Conservation (phyloP, 2,113 vertebrate species). For the Morone saxatilis region DNA sequence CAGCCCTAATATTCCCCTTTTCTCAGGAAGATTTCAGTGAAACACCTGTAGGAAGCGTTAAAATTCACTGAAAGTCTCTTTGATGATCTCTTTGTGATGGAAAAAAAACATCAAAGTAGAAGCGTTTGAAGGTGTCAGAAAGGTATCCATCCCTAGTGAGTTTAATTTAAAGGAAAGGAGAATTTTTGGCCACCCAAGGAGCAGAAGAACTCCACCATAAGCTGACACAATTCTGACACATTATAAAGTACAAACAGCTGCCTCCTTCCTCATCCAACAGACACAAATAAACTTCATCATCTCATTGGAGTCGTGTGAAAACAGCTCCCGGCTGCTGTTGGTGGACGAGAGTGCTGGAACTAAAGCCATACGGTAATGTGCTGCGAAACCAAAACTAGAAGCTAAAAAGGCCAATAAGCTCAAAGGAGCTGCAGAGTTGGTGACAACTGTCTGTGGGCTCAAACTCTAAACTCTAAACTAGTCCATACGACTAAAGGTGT, state of each 20-base stretch:
- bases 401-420: neutral
- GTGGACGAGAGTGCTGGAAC: neutral
- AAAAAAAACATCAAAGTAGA: neutral
- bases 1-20: neutral
- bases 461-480: neutral
- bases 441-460: neutral
- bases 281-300: conserved; percentile 1
- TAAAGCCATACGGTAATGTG: neutral
- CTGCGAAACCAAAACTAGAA: neutral
- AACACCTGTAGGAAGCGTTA: neutral
- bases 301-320: neutral
- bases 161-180: neutral
- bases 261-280: neutral
- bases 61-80: neutral
- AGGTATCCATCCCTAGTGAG: neutral
- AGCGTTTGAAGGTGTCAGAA: neutral
- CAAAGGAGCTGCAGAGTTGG: neutral
- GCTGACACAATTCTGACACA: neutral
- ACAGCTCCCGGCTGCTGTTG: conserved; percentile 4
- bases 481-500: neutral
- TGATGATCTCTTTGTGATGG: neutral
- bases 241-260: neutral
- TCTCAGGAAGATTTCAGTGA: neutral
- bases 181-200: neutral
- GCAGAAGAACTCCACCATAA: neutral